phyloP scores from a whole-genome alignment of 1,140 invertebrate species.

The Drosophila mojavensis region DNA sequence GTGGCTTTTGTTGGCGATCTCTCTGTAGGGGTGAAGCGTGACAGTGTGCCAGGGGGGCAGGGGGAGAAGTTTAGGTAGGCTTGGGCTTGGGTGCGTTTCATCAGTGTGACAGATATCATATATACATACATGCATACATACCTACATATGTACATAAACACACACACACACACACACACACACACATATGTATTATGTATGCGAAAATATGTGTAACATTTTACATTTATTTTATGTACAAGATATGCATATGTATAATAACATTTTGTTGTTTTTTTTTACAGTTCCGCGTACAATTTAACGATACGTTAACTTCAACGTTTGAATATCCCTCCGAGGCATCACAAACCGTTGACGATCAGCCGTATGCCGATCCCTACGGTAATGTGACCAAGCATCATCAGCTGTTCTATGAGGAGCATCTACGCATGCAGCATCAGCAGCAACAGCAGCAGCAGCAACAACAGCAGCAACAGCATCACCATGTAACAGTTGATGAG shows the following conservation, averaged over 20 bases:
- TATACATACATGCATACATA: not conserved
- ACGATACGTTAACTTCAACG: slow-evolving; percentile 91
- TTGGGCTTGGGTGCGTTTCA: slow-evolving; percentile 55
- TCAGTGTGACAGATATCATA: slow-evolving; percentile 61
- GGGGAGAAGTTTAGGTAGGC: not conserved
- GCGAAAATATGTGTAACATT: too few species aligned
- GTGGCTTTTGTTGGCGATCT: slow-evolving; percentile 34
- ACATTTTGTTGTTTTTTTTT: slow-evolving; percentile 8
- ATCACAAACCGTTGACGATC: slow-evolving; percentile 88
- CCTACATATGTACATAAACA: not conserved
- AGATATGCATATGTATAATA: too few species aligned
- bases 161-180: too few species aligned
- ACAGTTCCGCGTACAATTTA: slow-evolving; percentile 93
- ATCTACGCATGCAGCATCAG: slow-evolving; percentile 55
- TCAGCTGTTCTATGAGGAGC: slow-evolving; percentile 60
- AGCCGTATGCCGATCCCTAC: slow-evolving; percentile 68
- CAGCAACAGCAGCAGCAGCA: slow-evolving; percentile 49
- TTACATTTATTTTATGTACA: not conserved
- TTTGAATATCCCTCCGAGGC: slow-evolving; percentile 95
- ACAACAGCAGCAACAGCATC: slow-evolving; percentile 47
- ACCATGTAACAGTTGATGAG: slow-evolving; percentile 81
- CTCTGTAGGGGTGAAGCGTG: too few species aligned
- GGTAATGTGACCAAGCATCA: slow-evolving; percentile 66
- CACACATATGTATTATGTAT: not conserved
- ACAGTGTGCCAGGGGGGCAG: not conserved